These are phyloP conservation scores for Sturnira hondurensis DNA, from an alignment of 2,113 vertebrate genomes.

Conservation along the genomic window DNA sequence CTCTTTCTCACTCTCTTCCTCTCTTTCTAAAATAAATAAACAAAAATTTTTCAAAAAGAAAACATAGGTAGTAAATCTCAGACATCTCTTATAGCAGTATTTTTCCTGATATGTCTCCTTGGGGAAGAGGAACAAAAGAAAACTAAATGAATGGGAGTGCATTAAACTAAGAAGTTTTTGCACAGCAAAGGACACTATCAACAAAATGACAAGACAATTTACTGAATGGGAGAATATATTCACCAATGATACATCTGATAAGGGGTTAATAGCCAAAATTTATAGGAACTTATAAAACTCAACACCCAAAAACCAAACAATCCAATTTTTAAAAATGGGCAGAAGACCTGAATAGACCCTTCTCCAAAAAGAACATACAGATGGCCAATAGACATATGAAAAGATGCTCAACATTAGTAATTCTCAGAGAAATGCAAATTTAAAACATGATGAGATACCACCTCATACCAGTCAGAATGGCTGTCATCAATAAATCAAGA, in stretches of 20 bases:
- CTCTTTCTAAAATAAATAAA: too few relatives aligned
- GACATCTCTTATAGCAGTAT: background rate
- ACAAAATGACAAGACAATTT: background rate
- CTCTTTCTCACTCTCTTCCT: too few relatives aligned
- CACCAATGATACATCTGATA: background rate
- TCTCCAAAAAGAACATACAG: background rate
- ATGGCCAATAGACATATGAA: background rate
- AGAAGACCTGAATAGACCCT: background rate
- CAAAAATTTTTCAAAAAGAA: background rate
- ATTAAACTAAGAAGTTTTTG: background rate
- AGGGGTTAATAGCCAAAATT: background rate
- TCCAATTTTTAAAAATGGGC: background rate
- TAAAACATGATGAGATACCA: background rate
- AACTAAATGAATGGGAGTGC: background rate
- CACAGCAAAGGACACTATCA: background rate
- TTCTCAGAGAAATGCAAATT: background rate
- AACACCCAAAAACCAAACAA: background rate
- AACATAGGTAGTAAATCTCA: background rate
- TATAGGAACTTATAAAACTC: background rate
- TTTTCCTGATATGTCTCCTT: background rate
- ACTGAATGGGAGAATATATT: background rate
- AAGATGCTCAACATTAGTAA: background rate
- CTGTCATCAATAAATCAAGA: background rate
- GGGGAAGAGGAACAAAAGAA: background rate
- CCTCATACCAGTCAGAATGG: background rate